Base-by-base conservation (phyloP, 2,888 invertebrate species). In the Ichneumoninae sp. region DNA sequence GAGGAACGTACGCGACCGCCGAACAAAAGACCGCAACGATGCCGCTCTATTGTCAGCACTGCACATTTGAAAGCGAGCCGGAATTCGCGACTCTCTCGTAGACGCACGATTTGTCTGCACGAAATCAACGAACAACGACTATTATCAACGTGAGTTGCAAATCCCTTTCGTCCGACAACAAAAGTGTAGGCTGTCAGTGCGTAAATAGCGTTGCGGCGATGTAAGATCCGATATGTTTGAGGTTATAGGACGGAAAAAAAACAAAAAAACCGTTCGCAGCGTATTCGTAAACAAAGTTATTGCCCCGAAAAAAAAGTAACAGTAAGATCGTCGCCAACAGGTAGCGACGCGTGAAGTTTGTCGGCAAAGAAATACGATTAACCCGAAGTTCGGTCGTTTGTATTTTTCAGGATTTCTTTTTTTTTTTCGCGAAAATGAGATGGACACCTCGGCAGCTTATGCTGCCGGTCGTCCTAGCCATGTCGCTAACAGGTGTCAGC, bases 401-500 rank as follows among this genome's bases (percentile, higher is more conserved):
- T 33, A 60, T 26, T 47, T 73, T 82, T 47, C 60, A 40, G 5
- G 40, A 50, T 60, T 33, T 81, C 75, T 40, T 40, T 16, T 16
- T 47, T 47, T 16, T 47, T 47, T 13, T 47, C 2, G 10, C 60
- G 7, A 91, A 87, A 83, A 93, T 91, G 92, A 88, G 71, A 80
- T 88, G 88, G 86, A 74, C 87, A 36, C 80, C 89, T 6, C 88
- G 85, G 69, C 89, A 90, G 71, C 83, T 92, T 6, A 70, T 91
- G 40, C 30, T 96, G 84, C 96, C 96, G 47, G 90, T 96, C 52
- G 94, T 95, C 65, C 92, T 97, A 26, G 97, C 96, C 16, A 92
- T 97, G 75, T 96, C 97, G 0, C 91, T 97, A 81, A 96, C 96
- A 87, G 95, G 96, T n/a, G 94, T 96, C 22, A 95, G 96, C 85